Evolutionary conservation across 1,140 invertebrate species (phyloP), one percentile per base, ranked within the genome.

Genomic region (Eumaeus atala): DNA sequence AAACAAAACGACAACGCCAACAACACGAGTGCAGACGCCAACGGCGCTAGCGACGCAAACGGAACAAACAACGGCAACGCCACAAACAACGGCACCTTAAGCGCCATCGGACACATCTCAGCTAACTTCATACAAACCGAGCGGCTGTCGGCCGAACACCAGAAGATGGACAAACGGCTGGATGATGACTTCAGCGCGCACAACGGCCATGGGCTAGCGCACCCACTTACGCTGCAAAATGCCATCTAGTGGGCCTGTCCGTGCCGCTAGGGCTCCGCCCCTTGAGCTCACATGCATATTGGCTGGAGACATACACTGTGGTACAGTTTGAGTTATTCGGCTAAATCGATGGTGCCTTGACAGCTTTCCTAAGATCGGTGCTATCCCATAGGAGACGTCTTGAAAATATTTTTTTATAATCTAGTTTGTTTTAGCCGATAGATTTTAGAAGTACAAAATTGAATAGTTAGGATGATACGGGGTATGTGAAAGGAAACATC

Each of bases 211-310:
- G 62, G 66, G 0, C 66, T 70, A 54, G 60, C 57, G 4, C 82
- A 85, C 51, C 82, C 82, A 50, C 61, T 85, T 7, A 85, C 79
- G 47, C 53, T 85, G 59, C 82, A 78, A 21, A 85, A 85, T 53
- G 82, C 82, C 28, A 83, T 85, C 60, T 85, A 83, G 74, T 8
- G 2, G 21, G 12, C 1, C 7, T 10, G 21, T 28, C 6, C 21
- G 21, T 6, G 2, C 21, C 21, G 2, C 21, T 28, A 28, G 21
- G 21, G 21, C 21, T 28, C 21, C 6, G 21, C 21, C 21, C 21
- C 21, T 28, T 6, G 21, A 28, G 21, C 21, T 28, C 21, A 6
- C 21, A 66, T 83, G 72, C 66, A 76, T 79, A 77, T 83, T 83
- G 77, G 76, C 75, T 78, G 72, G 61, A 35, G 33, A 40, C 9